These are phyloP conservation scores for Cenopis cana DNA, from an alignment of 2,888 invertebrate species.

Conservation along the genomic window DNA sequence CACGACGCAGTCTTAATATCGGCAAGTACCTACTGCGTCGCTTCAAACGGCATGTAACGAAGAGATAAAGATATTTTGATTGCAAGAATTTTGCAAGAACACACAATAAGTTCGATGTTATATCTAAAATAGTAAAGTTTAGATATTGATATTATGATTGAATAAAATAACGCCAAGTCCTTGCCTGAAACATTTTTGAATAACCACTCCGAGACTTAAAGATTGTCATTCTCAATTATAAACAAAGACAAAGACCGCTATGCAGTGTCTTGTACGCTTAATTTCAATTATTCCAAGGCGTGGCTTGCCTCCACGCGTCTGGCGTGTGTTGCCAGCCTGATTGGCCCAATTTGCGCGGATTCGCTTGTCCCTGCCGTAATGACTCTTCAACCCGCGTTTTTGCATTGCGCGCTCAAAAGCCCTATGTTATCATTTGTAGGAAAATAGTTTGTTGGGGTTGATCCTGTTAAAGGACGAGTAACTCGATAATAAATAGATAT, in stretches of 20 bases:
- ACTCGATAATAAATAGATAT: not conserved
- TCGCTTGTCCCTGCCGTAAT: constrained; percentile 32
- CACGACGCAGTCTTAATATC: too few relatives aligned
- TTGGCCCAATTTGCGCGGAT: constrained; percentile 41
- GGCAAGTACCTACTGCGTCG: not conserved
- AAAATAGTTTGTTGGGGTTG: constrained; percentile 18
- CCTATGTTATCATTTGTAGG: constrained; percentile 28
- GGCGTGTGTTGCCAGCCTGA: constrained; percentile 39
- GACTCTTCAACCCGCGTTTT: constrained; percentile 39
- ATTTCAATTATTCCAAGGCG: constrained; percentile 23
- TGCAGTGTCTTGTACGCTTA: not conserved
- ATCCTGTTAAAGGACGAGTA: constrained; percentile 3
- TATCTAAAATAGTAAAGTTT: too few relatives aligned
- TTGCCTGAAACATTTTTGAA: not conserved
- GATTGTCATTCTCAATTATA: not conserved
- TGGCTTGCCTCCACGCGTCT: constrained; percentile 1
- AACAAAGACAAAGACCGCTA: constrained; percentile 3
- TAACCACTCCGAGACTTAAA: not conserved
- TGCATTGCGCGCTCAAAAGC: constrained; percentile 12
- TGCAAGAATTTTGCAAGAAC: too few relatives aligned
- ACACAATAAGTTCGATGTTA: too few relatives aligned
- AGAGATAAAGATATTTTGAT: too few relatives aligned
- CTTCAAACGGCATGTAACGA: not conserved
- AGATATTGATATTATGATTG: too few relatives aligned
- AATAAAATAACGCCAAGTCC: not conserved